These are phyloP conservation scores for Sinocyclocheilus grahami DNA, from an alignment of 2,113 vertebrate genomes.

Conservation along the genomic window DNA sequence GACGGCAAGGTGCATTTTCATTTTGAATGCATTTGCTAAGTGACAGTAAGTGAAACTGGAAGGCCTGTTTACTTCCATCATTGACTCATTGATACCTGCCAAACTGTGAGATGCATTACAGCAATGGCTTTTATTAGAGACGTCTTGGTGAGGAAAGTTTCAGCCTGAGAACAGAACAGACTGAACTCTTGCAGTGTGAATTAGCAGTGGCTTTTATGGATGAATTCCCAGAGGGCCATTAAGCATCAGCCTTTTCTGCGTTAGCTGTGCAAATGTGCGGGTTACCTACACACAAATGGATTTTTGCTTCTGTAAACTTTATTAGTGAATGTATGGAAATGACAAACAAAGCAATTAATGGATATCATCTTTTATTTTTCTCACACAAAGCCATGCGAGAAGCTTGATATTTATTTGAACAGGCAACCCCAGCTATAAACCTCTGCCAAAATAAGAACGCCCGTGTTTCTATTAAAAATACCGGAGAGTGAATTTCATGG, in stretches of 20 bases:
- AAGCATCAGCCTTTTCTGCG: not conserved
- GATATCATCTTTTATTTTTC: slow-evolving; percentile 5
- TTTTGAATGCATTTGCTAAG: no score
- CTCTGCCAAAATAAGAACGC: not conserved
- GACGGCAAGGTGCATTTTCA: not conserved
- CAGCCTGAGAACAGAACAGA: not conserved
- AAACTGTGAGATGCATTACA: not conserved
- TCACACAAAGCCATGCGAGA: not conserved
- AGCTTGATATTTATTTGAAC: not conserved
- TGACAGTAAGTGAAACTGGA: not conserved
- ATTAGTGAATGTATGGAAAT: not conserved
- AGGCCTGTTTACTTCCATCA: not conserved
- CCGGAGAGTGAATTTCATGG: not conserved
- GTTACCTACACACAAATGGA: not conserved
- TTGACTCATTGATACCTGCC: slow-evolving; percentile 8
- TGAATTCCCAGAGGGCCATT: not conserved
- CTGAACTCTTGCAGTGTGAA: not conserved
- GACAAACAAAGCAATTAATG: slow-evolving; percentile 13
- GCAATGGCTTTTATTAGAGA: slow-evolving; percentile 3
- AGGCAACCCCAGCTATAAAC: not conserved
- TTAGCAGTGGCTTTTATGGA: slow-evolving; percentile 20
- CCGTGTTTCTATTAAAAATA: slow-evolving; percentile 30
- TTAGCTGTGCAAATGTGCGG: not conserved
- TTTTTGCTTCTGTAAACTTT: slow-evolving; percentile 3
- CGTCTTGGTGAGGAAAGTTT: not conserved